Conservation (phyloP, 2,797 vertebrate species). For the Ispidina picta region DNA sequence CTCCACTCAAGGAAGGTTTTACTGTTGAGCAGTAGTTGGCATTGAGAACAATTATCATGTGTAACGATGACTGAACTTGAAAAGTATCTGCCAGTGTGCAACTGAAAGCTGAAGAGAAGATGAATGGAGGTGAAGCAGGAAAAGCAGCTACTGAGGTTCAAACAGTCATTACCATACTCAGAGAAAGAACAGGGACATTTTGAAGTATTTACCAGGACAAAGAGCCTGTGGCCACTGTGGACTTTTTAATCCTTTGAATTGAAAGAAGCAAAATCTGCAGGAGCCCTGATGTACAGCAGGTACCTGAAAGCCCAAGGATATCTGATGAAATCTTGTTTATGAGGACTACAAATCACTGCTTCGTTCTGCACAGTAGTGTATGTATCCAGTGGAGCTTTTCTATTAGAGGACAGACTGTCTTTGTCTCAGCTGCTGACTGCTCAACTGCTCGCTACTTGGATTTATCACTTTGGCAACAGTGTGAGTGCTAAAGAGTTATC, state of each 20-base stretch:
- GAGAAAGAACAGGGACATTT: not conserved
- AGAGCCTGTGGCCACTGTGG: not conserved
- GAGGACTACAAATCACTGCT: not conserved
- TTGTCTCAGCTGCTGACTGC: conserved; percentile 24
- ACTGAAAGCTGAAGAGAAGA: not conserved
- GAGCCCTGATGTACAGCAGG: not conserved
- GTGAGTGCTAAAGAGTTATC: not conserved
- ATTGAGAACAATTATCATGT: not conserved
- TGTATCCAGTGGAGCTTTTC: not conserved
- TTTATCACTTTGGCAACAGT: conserved; percentile 26
- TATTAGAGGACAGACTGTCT: conserved; percentile 25
- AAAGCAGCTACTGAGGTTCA: not conserved
- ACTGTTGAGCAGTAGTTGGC: not conserved
- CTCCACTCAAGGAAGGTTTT: not conserved
- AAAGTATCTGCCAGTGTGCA: not conserved
- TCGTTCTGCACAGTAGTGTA: not conserved
- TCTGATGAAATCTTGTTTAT: not conserved
- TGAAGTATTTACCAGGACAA: not conserved
- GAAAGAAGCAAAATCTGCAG: not conserved
- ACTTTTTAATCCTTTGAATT: not conserved
- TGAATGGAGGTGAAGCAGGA: not conserved
- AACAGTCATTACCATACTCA: not conserved
- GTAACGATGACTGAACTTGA: not conserved
- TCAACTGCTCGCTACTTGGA: not conserved
- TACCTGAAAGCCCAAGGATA: not conserved